Percentiles rank a stretch among this genome's conserved stretches.
These are phyloP conservation scores for Neosalanx taihuensis DNA, from an alignment of 2,797 vertebrate species.

Conservation along the genomic window DNA sequence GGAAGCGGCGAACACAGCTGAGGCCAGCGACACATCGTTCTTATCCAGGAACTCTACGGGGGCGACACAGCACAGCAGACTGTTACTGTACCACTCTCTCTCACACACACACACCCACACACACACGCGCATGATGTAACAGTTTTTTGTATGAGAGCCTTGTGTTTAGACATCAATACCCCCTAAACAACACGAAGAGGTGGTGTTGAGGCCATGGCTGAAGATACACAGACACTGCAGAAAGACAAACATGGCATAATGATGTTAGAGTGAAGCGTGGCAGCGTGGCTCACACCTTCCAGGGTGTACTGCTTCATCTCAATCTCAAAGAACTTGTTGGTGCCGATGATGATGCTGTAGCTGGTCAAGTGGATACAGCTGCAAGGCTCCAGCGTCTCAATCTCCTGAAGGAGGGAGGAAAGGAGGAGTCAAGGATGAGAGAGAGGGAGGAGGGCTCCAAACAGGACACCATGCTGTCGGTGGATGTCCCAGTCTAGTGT, in stretches of 20 bases:
- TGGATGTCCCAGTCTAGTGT: neutral
- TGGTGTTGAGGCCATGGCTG: too few species aligned
- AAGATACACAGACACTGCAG: too few species aligned
- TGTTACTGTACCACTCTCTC: too few species aligned
- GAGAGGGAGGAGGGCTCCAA: neutral
- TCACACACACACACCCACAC: neutral
- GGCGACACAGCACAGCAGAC: constrained; percentile 5
- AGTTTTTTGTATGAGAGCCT: too few species aligned
- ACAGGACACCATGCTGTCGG: neutral
- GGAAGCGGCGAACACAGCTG: constrained; percentile 83
- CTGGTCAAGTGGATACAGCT: constrained; percentile 96
- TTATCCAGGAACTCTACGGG: constrained; percentile 86
- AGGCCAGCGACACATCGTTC: constrained; percentile 84
- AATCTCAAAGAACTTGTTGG: constrained; percentile 98
- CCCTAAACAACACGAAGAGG: too few species aligned
- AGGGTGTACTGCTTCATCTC: constrained; percentile 99
- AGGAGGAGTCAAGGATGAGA: neutral
- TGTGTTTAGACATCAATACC: too few species aligned
- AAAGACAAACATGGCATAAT: too few species aligned
- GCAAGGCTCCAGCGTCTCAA: constrained; percentile 97
- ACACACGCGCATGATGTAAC: neutral
- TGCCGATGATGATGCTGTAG: constrained; percentile 98
- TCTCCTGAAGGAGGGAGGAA: constrained; percentile 78
- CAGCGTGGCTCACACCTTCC: constrained; percentile 76
- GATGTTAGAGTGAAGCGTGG: neutral